phyloP scores from a whole-genome alignment of 1,140 invertebrate species.

The Protaetia brevitarsis region DNA sequence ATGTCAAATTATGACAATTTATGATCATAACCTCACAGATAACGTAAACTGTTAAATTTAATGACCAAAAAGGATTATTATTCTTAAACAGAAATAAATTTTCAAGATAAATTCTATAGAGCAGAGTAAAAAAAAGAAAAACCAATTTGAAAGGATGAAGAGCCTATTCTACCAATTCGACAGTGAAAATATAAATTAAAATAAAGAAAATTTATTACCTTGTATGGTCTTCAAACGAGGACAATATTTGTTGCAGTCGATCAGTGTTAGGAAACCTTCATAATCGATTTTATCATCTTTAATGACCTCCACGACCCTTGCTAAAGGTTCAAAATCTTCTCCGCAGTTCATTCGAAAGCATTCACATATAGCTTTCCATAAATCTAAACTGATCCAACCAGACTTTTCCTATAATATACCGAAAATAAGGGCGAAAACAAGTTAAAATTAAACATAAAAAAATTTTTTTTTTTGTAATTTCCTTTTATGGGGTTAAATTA shows the following conservation, averaged over 20 bases:
- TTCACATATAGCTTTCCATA: constrained; percentile 34
- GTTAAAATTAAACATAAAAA: too few species aligned
- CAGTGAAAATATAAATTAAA: background rate
- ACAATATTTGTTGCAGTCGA: constrained; percentile 32
- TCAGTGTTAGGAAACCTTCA: constrained; percentile 37
- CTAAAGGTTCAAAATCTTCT: constrained; percentile 24
- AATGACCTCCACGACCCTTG: constrained; percentile 31
- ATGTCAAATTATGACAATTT: too few species aligned
- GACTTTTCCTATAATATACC: constrained; percentile 34
- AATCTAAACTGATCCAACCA: constrained; percentile 31
- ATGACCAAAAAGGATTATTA: background rate
- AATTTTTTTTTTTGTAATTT: too few species aligned
- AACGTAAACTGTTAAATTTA: too few species aligned
- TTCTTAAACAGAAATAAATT: background rate
- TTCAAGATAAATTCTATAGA: background rate
- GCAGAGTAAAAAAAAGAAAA: too few species aligned
- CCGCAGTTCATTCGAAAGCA: constrained; percentile 31
- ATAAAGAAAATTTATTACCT: constrained; percentile 6
- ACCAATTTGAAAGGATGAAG: too few species aligned
- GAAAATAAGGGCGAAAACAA: too few species aligned
- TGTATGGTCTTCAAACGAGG: constrained; percentile 24
- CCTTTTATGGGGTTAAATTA: too few species aligned
- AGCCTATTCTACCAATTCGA: too few species aligned
- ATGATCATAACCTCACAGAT: too few species aligned
- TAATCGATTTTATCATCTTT: constrained; percentile 39